Evolutionary conservation across 1,140 invertebrate species (phyloP).

Genomic region (Panagrolaimus sp.): DNA sequence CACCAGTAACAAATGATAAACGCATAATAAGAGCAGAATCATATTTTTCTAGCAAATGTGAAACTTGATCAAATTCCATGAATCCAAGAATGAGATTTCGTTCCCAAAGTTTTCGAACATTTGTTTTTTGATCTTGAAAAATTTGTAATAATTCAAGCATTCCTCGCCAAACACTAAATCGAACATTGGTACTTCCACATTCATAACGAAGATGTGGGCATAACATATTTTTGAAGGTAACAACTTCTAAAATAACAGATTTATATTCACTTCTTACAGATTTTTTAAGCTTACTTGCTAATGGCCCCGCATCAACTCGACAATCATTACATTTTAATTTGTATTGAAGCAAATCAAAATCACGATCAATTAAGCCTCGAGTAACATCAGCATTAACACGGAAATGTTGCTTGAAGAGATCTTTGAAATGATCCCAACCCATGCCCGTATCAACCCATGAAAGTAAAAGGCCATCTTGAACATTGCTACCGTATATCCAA

Average conservation of each 20-base stretch:
- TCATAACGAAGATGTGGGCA: constrained; percentile 58
- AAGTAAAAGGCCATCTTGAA: constrained; percentile 47
- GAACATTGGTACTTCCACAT: constrained; percentile 57
- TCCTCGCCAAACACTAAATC: constrained; percentile 58
- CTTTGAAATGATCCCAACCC: constrained; percentile 47
- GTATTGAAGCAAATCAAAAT: constrained; percentile 49
- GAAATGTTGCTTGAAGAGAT: constrained; percentile 47
- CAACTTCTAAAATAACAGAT: constrained; percentile 22
- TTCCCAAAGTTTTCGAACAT: constrained; percentile 57
- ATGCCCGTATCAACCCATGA: constrained; percentile 48
- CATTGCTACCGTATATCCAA: constrained; percentile 50
- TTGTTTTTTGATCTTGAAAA: constrained; percentile 54
- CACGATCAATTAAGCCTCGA: constrained; percentile 38
- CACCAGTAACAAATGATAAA: constrained; percentile 57
- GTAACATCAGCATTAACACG: constrained; percentile 47
- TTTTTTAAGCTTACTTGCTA: constrained; percentile 17
- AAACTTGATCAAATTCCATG: constrained; percentile 58
- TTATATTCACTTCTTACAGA: constrained; percentile 4
- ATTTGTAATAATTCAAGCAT: constrained; percentile 59
- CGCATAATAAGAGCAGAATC: constrained; percentile 55
- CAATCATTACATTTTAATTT: constrained; percentile 51
- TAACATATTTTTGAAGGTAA: constrained; percentile 50
- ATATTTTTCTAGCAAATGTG: constrained; percentile 43
- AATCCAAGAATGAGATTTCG: constrained; percentile 53
- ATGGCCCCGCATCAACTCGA: not conserved